A percentile compares a stretch with the other conserved stretches of the same genome.
These are phyloP conservation scores for Glaucidium brasilianum DNA, from an alignment of 2,113 vertebrate species.

Conservation along the genomic window DNA sequence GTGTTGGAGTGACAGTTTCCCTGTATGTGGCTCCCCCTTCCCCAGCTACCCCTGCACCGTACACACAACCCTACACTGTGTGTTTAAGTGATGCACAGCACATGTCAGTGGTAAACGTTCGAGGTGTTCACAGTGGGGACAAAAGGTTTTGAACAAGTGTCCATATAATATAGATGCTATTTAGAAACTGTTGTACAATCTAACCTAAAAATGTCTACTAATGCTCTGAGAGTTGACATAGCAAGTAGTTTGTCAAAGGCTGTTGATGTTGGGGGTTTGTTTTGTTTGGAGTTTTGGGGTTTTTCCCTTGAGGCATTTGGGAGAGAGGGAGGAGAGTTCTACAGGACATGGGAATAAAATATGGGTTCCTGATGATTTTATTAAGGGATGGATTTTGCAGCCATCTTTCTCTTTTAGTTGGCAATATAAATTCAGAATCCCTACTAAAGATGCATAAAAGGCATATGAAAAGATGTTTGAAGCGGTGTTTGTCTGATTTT, in stretches of 20 bases:
- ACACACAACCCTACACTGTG: too few species aligned
- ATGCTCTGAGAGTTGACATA: neutral
- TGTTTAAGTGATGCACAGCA: neutral
- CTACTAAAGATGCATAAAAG: neutral
- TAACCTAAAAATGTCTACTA: neutral
- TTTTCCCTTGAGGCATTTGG: neutral
- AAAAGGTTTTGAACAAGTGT: neutral
- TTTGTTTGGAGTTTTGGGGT: neutral
- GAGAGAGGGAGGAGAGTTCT: neutral
- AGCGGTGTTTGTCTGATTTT: neutral
- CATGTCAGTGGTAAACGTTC: fast-evolving
- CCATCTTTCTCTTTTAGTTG: neutral
- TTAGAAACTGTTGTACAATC: neutral
- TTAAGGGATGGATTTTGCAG: neutral
- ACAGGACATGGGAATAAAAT: neutral
- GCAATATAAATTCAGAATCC: neutral
- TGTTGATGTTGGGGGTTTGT: neutral
- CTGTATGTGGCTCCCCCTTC: fast-evolving
- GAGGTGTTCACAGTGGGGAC: neutral
- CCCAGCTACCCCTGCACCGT: fast-evolving
- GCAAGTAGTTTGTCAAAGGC: neutral
- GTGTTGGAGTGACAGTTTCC: neutral
- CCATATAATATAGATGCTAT: neutral
- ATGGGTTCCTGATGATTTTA: neutral
- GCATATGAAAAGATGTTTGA: neutral